Evolutionary conservation across 2,113 vertebrate species (phyloP).

Genomic region (Semicossyphus pulcher): DNA sequence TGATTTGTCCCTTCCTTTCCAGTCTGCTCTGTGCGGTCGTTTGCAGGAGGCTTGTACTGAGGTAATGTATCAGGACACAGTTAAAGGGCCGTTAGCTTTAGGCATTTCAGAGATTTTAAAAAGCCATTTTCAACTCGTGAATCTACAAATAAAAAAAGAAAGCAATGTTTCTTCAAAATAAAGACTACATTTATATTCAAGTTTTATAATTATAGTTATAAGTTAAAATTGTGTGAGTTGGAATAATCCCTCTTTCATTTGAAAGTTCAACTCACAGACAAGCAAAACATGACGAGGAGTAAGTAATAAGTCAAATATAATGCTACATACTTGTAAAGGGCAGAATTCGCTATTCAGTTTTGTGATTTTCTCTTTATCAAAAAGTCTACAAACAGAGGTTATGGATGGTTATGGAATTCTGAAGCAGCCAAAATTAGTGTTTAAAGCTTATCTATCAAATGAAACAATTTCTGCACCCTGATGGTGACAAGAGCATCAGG

Average conservation of each 20-base stretch:
- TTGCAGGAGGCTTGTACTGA: conserved; percentile 17
- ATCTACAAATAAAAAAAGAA: background rate
- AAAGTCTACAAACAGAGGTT: background rate
- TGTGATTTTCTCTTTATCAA: background rate
- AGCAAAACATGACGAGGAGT: background rate
- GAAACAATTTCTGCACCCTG: background rate
- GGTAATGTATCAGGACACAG: conserved; percentile 21
- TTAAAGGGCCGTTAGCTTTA: conserved; percentile 4
- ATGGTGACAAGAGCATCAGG: background rate
- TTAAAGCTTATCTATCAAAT: background rate
- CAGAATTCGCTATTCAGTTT: background rate
- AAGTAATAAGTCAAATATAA: no score
- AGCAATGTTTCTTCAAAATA: background rate
- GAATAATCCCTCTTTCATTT: no score
- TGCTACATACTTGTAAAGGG: no score
- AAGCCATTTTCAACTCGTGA: conserved; percentile 3
- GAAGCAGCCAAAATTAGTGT: background rate
- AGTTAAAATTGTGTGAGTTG: no score
- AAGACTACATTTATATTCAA: no score
- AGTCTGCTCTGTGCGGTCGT: conserved; percentile 31
- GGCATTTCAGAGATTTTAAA: background rate
- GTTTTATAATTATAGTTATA: no score
- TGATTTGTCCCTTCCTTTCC: conserved; percentile 49
- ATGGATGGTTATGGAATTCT: background rate
- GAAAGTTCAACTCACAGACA: background rate